Conservation (phyloP, 2,888 invertebrate species). For the Agrotis exclamationis region DNA sequence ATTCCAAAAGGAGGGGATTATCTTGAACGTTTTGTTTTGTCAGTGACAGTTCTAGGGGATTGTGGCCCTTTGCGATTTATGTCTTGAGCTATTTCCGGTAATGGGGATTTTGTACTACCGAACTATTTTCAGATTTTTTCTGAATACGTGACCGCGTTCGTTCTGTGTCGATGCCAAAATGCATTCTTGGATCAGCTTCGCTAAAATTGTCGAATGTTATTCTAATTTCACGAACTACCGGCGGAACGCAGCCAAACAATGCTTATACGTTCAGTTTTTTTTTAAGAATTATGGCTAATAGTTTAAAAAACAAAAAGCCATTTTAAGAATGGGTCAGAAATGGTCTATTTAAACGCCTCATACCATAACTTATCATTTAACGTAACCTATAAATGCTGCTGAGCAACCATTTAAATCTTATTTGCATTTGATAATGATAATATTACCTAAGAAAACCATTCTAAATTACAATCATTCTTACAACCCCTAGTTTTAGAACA, state of each 20-base stretch:
- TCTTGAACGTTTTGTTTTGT: conserved; percentile 77
- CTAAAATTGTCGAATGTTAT: conserved; percentile 46
- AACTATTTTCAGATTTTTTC: conserved; percentile 55
- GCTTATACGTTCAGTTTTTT: not conserved
- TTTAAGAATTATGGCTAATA: not conserved
- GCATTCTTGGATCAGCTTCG: conserved; percentile 46
- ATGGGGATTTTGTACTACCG: conserved; percentile 54
- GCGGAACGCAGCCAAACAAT: conserved; percentile 1
- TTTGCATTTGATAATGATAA: not conserved
- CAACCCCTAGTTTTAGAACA: not conserved
- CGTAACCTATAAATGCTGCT: not conserved
- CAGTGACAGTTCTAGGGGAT: conserved; percentile 80
- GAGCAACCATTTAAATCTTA: not conserved
- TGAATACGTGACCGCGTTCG: conserved; percentile 35
- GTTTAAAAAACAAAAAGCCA: not conserved
- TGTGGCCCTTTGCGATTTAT: conserved; percentile 77
- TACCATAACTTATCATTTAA: not conserved
- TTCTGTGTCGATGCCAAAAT: conserved; percentile 50
- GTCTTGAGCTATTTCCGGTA: conserved; percentile 73
- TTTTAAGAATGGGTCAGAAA: not conserved
- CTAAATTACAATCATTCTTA: not conserved
- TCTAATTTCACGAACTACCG: conserved; percentile 12
- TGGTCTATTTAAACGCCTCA: not conserved
- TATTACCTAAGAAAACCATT: not conserved
- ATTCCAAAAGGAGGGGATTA: conserved; percentile 83